A percentile compares a stretch with the other conserved stretches of the same genome.
These are phyloP conservation scores for Lepidostoma basale DNA, from an alignment of 1,140 invertebrate species.

Conservation along the genomic window DNA sequence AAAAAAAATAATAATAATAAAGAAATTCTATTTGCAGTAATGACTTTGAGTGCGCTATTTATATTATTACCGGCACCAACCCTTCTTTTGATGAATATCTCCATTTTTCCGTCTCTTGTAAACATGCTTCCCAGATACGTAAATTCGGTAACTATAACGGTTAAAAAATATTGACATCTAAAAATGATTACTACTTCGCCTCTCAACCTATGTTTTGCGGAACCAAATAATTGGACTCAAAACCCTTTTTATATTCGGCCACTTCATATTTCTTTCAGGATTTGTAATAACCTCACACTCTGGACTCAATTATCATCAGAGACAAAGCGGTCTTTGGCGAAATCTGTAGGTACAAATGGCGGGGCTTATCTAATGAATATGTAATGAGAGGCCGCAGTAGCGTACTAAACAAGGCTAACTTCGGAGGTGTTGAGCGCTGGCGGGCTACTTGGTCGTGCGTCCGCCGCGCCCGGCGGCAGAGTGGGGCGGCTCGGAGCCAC, in stretches of 20 bases:
- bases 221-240: not conserved
- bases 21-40: no score
- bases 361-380: slow-evolving; percentile 45
- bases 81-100: no score
- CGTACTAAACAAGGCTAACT: slow-evolving; percentile 21
- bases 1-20: no score
- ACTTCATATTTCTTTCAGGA: slow-evolving; percentile 2
- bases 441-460: slow-evolving; percentile 14
- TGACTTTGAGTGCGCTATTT: no score
- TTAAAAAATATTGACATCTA: no score
- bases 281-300: slow-evolving; percentile 15
- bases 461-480: not conserved
- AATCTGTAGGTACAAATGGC: slow-evolving; percentile 44
- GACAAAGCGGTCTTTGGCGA: slow-evolving; percentile 40
- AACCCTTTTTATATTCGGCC: no score
- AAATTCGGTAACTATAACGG: no score
- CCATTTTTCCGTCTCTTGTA: no score
- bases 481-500: not conserved
- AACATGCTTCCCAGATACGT: no score
- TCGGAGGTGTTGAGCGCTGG: slow-evolving; percentile 36
- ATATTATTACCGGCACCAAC: no score
- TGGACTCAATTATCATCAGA: slow-evolving; percentile 43
- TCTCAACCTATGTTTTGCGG: not conserved
- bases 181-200: no score
- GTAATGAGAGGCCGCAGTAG: slow-evolving; percentile 38